Conservation (phyloP, 1,140 invertebrate species). For the Bicyclus anynana region DNA sequence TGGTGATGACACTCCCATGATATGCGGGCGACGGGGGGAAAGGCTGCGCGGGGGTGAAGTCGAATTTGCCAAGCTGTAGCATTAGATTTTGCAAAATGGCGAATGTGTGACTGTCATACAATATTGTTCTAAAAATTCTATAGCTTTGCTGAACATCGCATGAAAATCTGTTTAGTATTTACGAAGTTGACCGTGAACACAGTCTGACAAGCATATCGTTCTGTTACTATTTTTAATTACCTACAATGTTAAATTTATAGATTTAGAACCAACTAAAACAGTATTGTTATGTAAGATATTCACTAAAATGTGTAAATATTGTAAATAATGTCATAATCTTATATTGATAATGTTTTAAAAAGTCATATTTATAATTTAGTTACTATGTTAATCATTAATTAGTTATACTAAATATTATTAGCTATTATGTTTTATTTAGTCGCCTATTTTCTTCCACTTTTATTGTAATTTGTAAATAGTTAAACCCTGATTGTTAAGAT, state of each 20-base stretch:
- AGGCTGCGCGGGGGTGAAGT: no score
- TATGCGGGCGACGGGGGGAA: no score
- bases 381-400: not conserved
- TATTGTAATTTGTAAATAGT: not conserved
- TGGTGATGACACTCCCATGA: no score
- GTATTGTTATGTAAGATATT: not conserved
- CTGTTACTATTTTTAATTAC: not conserved
- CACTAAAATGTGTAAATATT: not conserved
- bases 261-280: no score
- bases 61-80: no score
- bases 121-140: no score
- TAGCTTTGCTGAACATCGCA: no score
- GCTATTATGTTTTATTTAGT: not conserved
- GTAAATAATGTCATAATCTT: not conserved
- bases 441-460: not conserved
- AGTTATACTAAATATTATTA: not conserved
- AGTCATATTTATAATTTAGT: not conserved
- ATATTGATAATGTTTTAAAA: conserved; percentile 1
- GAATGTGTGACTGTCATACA: no score
- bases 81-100: no score
- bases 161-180: no score
- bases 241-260: no score
- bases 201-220: not conserved
- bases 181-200: no score
- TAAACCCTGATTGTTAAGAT: not conserved